Conservation (phyloP, 2,888 invertebrate species). For the Melanostoma scalare region DNA sequence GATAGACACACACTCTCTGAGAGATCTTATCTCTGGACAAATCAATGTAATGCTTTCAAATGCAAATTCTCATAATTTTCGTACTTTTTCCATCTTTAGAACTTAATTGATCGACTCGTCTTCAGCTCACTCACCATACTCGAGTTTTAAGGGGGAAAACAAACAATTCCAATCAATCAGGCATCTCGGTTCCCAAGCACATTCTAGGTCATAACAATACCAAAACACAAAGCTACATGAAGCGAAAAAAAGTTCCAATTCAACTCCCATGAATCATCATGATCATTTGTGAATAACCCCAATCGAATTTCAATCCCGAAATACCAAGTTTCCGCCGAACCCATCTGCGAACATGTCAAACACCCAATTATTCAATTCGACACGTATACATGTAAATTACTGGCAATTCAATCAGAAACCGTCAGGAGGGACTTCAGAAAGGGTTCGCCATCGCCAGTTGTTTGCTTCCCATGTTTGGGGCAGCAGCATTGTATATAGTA, state of each 20-base stretch:
- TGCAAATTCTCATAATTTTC: slow-evolving; percentile 13
- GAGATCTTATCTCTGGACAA: slow-evolving; percentile 9
- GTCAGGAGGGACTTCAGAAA: slow-evolving; percentile 56
- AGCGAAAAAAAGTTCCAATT: slow-evolving; percentile 16
- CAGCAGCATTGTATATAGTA: slow-evolving; percentile 8
- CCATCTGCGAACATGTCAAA: slow-evolving; percentile 72
- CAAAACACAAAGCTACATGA: background rate
- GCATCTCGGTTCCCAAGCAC: slow-evolving; percentile 30
- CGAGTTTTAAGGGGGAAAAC: slow-evolving; percentile 4
- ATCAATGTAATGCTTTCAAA: slow-evolving; percentile 15
- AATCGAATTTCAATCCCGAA: slow-evolving; percentile 63
- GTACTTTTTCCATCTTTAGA: background rate
- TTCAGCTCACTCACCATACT: background rate
- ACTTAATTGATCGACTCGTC: slow-evolving; percentile 25
- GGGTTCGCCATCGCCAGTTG: slow-evolving; percentile 45
- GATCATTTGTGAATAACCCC: slow-evolving; percentile 45
- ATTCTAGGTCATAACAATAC: slow-evolving; percentile 41
- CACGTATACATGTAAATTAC: slow-evolving; percentile 73
- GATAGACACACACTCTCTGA: background rate
- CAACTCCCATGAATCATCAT: slow-evolving; percentile 61
- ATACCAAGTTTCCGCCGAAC: slow-evolving; percentile 61
- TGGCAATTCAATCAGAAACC: slow-evolving; percentile 72
- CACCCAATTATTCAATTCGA: slow-evolving; percentile 73
- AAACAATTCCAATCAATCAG: slow-evolving; percentile 40
- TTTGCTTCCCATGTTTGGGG: slow-evolving; percentile 47